Evolutionary conservation across 2,888 invertebrate genomes (phyloP).

Genomic region (Hypercompe scribonia): DNA sequence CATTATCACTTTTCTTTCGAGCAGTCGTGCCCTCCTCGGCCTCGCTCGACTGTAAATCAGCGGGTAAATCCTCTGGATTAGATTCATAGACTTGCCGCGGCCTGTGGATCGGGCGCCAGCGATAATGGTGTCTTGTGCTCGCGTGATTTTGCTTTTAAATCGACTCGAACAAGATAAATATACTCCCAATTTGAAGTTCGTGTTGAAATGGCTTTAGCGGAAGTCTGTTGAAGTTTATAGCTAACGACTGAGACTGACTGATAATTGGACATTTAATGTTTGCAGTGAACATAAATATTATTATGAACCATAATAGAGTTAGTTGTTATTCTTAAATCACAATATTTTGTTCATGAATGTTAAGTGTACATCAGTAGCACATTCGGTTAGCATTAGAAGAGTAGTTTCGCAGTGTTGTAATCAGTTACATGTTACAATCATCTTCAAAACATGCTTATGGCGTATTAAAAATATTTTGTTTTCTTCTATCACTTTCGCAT

Average conservation of each 20-base stretch:
- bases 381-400: no score
- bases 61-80: conserved; percentile 86
- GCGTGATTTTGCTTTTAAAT: conserved; percentile 87
- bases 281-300: not conserved
- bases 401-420: no score
- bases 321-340: not conserved
- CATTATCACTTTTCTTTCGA: conserved; percentile 89
- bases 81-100: conserved; percentile 86
- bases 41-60: conserved; percentile 85
- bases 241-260: conserved; percentile 74
- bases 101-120: conserved; percentile 80
- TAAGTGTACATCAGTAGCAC: no score
- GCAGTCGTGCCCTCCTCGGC: conserved; percentile 81
- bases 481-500: no score
- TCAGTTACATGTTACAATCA: no score
- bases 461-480: no score
- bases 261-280: conserved; percentile 70
- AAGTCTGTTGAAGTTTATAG: conserved; percentile 73
- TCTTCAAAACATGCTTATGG: no score
- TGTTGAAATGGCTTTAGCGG: conserved; percentile 77
- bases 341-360: not conserved
- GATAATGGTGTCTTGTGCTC: conserved; percentile 85
- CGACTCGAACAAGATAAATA: conserved; percentile 83
- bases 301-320: not conserved
- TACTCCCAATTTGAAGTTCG: conserved; percentile 80